A percentile compares a stretch with the other conserved stretches of the same genome.
phyloP scores from a whole-genome alignment of 2,888 invertebrate genomes.

The Leptinotarsa haldemani region DNA sequence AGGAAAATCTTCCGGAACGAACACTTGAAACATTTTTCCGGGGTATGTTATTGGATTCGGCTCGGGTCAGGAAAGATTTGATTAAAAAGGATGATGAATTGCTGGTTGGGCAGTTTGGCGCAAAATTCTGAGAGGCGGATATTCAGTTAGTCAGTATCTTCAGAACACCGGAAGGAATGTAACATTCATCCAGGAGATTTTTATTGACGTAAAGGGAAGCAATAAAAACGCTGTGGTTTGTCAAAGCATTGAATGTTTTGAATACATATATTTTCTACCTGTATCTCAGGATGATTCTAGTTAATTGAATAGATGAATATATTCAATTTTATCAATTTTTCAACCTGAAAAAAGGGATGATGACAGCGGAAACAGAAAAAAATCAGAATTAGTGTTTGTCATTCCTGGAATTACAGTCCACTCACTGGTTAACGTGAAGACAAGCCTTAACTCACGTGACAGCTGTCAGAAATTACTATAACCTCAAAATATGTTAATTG shows the following conservation, averaged over 20 bases:
- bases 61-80: not conserved
- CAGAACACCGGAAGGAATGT: not conserved
- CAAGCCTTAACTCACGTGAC: too few relatives aligned
- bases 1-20: not conserved
- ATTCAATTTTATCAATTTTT: too few relatives aligned
- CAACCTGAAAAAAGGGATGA: too few relatives aligned
- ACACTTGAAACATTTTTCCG: slow-evolving; percentile 11
- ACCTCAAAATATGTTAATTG: too few relatives aligned
- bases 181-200: not conserved
- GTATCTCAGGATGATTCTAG: too few relatives aligned
- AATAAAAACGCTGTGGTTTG: not conserved
- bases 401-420: too few relatives aligned
- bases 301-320: too few relatives aligned
- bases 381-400: too few relatives aligned
- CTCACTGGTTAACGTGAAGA: too few relatives aligned
- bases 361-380: too few relatives aligned
- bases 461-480: too few relatives aligned
- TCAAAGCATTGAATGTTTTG: not conserved
- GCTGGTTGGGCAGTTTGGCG: not conserved
- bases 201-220: not conserved
- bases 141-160: slow-evolving; percentile 7
- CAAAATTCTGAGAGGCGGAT: not conserved
- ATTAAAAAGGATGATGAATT: slow-evolving; percentile 11
- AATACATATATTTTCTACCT: not conserved
- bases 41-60: slow-evolving; percentile 12